phyloP scores from a whole-genome alignment of 2,888 invertebrate species.

The Pseudococcus jackbeardsleyi region DNA sequence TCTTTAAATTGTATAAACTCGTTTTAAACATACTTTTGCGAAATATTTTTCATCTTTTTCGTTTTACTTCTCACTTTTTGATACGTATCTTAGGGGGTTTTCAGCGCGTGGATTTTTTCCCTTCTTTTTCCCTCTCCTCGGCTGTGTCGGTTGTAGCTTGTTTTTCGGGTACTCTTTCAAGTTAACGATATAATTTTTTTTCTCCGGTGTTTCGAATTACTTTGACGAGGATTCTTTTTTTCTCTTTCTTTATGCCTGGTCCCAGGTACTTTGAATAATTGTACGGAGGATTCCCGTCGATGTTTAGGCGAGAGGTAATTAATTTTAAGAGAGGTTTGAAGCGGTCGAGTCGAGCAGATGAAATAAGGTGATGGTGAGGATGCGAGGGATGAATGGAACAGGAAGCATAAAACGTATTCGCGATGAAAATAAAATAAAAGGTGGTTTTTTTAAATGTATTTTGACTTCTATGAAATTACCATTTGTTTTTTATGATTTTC shows the following conservation, averaged over 20 bases:
- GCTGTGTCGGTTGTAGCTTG: not conserved
- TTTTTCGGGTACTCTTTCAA: not conserved
- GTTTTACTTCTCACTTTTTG: slow-evolving; percentile 48
- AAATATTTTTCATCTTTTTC: slow-evolving; percentile 52
- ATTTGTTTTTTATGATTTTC: too few species aligned
- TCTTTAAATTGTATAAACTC: slow-evolving; percentile 57
- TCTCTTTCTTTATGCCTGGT: not conserved
- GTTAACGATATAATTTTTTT: slow-evolving; percentile 27
- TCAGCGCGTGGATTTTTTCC: not conserved
- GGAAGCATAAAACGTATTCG: too few species aligned
- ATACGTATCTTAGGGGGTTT: slow-evolving; percentile 33
- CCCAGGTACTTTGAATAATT: not conserved
- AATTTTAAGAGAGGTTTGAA: not conserved
- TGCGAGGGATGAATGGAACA: too few species aligned
- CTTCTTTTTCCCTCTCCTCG: not conserved
- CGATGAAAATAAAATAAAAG: too few species aligned
- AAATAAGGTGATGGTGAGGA: not conserved
- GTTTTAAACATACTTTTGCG: slow-evolving; percentile 53
- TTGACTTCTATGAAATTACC: too few species aligned
- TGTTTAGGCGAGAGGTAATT: not conserved
- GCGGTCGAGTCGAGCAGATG: not conserved
- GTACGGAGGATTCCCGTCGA: not conserved
- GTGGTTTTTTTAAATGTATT: too few species aligned
- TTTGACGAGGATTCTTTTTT: not conserved
- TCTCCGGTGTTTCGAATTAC: not conserved